Conservation (phyloP, 2,888 invertebrate species). For the Clivina fossor region DNA sequence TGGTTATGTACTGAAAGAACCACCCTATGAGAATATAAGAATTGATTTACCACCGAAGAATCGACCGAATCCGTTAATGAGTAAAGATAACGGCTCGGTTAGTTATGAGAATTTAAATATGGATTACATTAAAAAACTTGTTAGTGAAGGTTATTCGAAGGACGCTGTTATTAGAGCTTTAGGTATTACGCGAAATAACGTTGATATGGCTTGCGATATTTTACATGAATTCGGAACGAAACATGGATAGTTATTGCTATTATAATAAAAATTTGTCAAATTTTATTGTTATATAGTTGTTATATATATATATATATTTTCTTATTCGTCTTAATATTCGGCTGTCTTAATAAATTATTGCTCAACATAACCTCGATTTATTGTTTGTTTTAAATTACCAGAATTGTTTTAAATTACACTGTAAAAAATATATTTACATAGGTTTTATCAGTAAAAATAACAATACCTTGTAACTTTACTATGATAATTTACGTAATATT, state of each 20-base stretch:
- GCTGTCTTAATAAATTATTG: too few relatives aligned
- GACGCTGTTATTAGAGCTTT: conserved; percentile 89
- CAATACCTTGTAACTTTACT: too few relatives aligned
- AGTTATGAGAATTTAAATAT: conserved; percentile 87
- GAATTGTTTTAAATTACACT: too few relatives aligned
- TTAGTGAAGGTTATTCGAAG: conserved; percentile 87
- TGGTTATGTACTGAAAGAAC: conserved; percentile 35
- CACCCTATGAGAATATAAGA: conserved; percentile 46
- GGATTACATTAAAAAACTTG: conserved; percentile 85
- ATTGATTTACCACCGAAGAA: conserved; percentile 47
- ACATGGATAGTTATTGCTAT: conserved; percentile 42
- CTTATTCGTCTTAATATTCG: too few relatives aligned
- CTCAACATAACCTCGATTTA: too few relatives aligned
- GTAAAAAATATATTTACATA: too few relatives aligned
- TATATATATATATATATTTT: too few relatives aligned
- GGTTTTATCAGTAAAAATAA: too few relatives aligned
- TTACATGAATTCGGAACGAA: conserved; percentile 85
- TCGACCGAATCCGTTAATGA: conserved; percentile 47
- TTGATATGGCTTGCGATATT: conserved; percentile 95
- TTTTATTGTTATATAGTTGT: too few relatives aligned
- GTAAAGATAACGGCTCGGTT: conserved; percentile 52
- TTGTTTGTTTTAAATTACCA: too few relatives aligned
- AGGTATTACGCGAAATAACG: conserved; percentile 89
- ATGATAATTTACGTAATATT: too few relatives aligned
- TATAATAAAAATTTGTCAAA: too few relatives aligned